Conservation (phyloP, 2,888 invertebrate species). For the Lacanobia oleracea region DNA sequence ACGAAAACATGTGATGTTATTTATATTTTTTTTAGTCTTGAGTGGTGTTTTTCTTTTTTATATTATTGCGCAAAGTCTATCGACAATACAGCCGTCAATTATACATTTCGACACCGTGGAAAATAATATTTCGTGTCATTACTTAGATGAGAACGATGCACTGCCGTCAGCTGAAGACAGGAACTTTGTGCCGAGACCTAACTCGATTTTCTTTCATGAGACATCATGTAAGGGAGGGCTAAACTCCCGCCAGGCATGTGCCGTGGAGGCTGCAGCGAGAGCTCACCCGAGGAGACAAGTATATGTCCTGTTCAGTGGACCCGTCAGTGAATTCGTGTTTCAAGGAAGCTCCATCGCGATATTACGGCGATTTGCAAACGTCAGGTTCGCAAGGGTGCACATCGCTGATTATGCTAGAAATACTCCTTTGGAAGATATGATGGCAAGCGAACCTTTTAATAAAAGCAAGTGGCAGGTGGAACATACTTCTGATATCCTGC, state of each 20-base stretch:
- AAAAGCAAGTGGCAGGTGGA: conserved; percentile 84
- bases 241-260: conserved; percentile 91
- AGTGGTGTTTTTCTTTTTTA: conserved; percentile 36
- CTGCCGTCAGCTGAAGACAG: conserved; percentile 66
- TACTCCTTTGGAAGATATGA: conserved; percentile 91
- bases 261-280: conserved; percentile 92
- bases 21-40: conserved; percentile 33
- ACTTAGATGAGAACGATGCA: conserved; percentile 50
- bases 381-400: conserved; percentile 60
- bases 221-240: conserved; percentile 91
- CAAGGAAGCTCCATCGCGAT: conserved; percentile 43
- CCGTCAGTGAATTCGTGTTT: conserved; percentile 39
- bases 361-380: conserved; percentile 38
- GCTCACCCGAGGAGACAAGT: conserved; percentile 91
- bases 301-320: conserved; percentile 85
- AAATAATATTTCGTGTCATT: conserved; percentile 53
- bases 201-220: conserved; percentile 92
- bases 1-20: conserved; percentile 19
- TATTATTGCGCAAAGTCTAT: conserved; percentile 15
- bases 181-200: conserved; percentile 70
- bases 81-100: background rate
- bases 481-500: conserved; percentile 92
- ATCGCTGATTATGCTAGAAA: conserved; percentile 83
- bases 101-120: conserved; percentile 12
- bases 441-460: conserved; percentile 84